These are phyloP conservation scores for Armadillidium nasatum DNA, from an alignment of 1,140 invertebrate species.

Conservation along the genomic window DNA sequence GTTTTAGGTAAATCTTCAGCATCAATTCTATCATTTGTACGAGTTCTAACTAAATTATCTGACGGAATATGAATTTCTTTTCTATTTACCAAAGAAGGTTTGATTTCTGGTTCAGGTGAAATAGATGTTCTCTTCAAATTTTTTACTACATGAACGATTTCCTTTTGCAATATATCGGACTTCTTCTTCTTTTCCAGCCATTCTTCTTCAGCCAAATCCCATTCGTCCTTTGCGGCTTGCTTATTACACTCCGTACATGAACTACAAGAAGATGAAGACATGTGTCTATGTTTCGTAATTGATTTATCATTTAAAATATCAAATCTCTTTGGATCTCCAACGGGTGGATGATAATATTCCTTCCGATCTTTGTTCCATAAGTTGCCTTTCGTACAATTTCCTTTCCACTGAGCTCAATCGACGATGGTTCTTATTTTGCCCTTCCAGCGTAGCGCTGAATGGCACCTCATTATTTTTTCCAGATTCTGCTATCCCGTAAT, in stretches of 20 bases:
- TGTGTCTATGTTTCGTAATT: not conserved
- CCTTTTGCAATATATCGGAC: constrained; percentile 38
- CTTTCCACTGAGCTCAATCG: constrained; percentile 38
- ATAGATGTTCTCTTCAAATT: constrained; percentile 37
- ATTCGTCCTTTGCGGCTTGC: constrained; percentile 29
- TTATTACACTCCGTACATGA: not conserved
- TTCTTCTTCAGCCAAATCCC: constrained; percentile 39
- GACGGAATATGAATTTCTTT: no score
- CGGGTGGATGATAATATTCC: not conserved
- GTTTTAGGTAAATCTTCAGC: constrained; percentile 24
- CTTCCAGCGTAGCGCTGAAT: constrained; percentile 21
- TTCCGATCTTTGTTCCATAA: not conserved
- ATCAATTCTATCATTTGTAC: no score
- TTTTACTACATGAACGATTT: constrained; percentile 36
- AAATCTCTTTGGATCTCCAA: not conserved
- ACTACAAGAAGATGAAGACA: not conserved
- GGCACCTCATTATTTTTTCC: not conserved
- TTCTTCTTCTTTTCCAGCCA: constrained; percentile 31
- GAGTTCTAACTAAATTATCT: no score
- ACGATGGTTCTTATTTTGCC: constrained; percentile 28
- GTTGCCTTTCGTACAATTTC: constrained; percentile 31
- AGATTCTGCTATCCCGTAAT: constrained; percentile 19
- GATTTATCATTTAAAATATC: not conserved
- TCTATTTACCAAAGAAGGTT: not conserved
- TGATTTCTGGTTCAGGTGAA: not conserved